These are phyloP conservation scores for Mungos mungo DNA, from an alignment of 2,113 vertebrate genomes.

Conservation along the genomic window DNA sequence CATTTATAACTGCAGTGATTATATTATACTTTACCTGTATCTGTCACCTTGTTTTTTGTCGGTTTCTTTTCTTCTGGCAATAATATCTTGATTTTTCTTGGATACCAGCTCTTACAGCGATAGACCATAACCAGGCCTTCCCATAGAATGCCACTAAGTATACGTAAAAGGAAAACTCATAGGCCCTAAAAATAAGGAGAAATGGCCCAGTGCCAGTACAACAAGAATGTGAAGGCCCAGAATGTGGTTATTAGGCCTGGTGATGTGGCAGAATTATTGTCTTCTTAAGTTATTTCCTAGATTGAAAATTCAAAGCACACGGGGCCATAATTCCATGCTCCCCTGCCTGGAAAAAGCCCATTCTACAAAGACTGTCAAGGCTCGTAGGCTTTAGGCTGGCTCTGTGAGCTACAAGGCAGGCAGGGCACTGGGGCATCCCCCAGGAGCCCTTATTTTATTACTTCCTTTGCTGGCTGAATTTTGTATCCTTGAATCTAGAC, in stretches of 20 bases:
- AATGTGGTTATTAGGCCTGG: not conserved
- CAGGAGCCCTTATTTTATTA: not conserved
- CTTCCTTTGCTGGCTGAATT: not conserved
- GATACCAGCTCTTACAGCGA: not conserved
- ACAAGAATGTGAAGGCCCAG: not conserved
- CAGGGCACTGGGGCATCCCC: not conserved
- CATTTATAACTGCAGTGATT: not conserved
- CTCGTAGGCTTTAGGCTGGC: not conserved
- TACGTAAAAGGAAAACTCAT: not conserved
- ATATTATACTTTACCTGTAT: not conserved
- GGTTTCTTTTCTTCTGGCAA: not conserved
- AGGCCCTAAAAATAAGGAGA: not conserved
- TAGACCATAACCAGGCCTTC: not conserved
- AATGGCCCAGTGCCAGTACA: not conserved
- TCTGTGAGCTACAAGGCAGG: not conserved
- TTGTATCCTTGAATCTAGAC: conserved; percentile 7
- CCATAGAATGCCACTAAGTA: not conserved
- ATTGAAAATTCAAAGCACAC: not conserved
- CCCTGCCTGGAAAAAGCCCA: not conserved
- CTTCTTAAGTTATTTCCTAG: not conserved
- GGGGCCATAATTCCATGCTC: not conserved
- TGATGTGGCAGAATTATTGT: not conserved
- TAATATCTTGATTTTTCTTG: not conserved
- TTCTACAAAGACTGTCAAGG: not conserved
- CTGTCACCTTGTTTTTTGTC: not conserved